phyloP scores from a whole-genome alignment of 2,888 invertebrate genomes.

The Philaethria dido region DNA sequence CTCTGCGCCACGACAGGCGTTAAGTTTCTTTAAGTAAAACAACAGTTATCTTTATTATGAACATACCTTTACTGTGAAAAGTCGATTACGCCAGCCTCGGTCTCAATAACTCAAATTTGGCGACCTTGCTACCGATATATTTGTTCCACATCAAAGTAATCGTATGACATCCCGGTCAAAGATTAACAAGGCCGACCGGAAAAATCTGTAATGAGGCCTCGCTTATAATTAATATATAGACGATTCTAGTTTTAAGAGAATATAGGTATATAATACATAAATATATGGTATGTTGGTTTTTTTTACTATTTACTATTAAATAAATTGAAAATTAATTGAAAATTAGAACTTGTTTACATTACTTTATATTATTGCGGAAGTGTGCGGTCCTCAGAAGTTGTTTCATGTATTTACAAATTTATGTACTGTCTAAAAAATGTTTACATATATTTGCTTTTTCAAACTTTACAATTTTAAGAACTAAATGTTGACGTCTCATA shows the following conservation, averaged over 20 bases:
- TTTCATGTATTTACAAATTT: background rate
- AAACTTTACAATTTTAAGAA: background rate
- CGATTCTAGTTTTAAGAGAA: slow-evolving; percentile 17
- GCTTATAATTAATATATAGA: slow-evolving; percentile 30
- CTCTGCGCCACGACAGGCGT: no score
- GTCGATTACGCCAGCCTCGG: slow-evolving; percentile 64
- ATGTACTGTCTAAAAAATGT: background rate
- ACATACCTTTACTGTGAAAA: slow-evolving; percentile 47
- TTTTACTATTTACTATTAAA: slow-evolving; percentile 6
- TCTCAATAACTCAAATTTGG: slow-evolving; percentile 76
- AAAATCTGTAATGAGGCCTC: slow-evolving; percentile 44
- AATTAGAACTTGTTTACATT: background rate
- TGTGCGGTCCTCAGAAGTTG: background rate
- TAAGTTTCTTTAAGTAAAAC: background rate
- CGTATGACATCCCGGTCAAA: slow-evolving; percentile 64
- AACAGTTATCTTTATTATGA: slow-evolving; percentile 7
- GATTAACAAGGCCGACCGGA: slow-evolving; percentile 47
- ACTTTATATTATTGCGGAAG: background rate
- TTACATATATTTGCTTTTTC: background rate
- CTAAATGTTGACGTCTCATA: no score
- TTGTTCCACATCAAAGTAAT: slow-evolving; percentile 54
- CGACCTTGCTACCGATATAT: slow-evolving; percentile 65
- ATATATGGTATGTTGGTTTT: background rate
- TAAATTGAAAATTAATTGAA: slow-evolving; percentile 1
- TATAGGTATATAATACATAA: background rate